Base-by-base conservation (phyloP, 2,113 vertebrate species). In the Capreolus pygargus region DNA sequence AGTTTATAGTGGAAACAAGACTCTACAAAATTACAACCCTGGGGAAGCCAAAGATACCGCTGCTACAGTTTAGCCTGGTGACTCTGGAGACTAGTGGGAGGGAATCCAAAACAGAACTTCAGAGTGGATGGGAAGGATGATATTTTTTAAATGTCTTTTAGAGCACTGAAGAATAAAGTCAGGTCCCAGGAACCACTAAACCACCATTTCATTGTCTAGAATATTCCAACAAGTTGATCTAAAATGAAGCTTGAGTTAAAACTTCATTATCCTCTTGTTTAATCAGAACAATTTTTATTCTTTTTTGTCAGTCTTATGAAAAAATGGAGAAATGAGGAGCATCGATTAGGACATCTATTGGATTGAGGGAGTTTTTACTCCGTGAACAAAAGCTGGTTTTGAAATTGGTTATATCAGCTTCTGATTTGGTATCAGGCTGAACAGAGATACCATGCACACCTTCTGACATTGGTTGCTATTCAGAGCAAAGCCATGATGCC, bases 401-500 rank as follows among this genome's bases (percentile, higher is more conserved):
- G 82, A 43, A 70, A 61, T 50, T 67, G 27, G 50, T 55, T 96
- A 27, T 91, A 28, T n/a, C 81, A 95, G 33, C 43, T 86, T 83
- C 50, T 30, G 86, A 87, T 61, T 97, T 95, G 55, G 15, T 47
- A 85, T 90, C 64, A 58, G 64, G 47, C 28, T 87, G 39, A 55
- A 33, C 67, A 91, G 61, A 70, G 45, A 64, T 64, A 74, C 43
- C 21, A 45, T 6, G 61, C 36, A 52, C 70, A 55, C 15, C 47
- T 95, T 94, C 92, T 5, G 7, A 92, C 85, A 74, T 6, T 5
- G 55, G 87, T 84, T 96, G 78, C 85, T 95, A 79, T 91, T 96
- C 87, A 94, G 57, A 96, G 58, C 6, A 70, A 97, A 96, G 50
- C 58, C 95, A 89, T 85, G 82, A 96, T 95, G 39, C 85, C 92